These are phyloP conservation scores for Troilus luridus DNA, from an alignment of 2,888 invertebrate species.

Conservation along the genomic window DNA sequence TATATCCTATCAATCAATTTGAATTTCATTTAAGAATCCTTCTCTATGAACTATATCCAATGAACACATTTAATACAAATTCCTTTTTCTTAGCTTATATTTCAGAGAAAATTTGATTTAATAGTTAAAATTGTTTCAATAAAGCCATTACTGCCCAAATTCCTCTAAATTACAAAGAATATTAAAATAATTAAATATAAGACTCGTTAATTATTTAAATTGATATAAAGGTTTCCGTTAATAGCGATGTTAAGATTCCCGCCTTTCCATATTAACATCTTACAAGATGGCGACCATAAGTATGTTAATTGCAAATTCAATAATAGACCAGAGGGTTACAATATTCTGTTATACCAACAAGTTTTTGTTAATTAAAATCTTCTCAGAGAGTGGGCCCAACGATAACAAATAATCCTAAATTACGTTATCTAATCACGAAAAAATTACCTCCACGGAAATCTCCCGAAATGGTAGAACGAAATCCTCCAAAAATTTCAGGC, in stretches of 20 bases:
- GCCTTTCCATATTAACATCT: not conserved
- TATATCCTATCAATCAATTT: no score
- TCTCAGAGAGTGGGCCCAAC: not conserved
- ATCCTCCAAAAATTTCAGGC: not conserved
- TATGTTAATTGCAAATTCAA: not conserved
- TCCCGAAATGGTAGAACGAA: conserved; percentile 1
- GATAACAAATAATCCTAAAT: not conserved
- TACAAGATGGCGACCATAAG: not conserved
- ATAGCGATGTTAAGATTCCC: not conserved
- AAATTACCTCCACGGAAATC: not conserved
- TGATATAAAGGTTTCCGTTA: not conserved
- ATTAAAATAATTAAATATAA: not conserved
- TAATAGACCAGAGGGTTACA: not conserved
- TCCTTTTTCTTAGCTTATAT: no score
- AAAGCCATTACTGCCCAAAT: no score
- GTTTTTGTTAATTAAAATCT: not conserved
- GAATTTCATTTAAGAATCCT: no score
- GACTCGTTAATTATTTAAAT: not conserved
- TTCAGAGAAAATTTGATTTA: no score
- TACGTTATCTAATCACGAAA: not conserved
- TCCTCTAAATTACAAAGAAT: not conserved
- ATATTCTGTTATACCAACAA: not conserved
- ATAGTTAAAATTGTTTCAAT: no score
- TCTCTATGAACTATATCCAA: no score
- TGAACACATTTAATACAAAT: no score